phyloP scores from a whole-genome alignment of 2,797 vertebrate genomes.

The Novumbra hubbsi region DNA sequence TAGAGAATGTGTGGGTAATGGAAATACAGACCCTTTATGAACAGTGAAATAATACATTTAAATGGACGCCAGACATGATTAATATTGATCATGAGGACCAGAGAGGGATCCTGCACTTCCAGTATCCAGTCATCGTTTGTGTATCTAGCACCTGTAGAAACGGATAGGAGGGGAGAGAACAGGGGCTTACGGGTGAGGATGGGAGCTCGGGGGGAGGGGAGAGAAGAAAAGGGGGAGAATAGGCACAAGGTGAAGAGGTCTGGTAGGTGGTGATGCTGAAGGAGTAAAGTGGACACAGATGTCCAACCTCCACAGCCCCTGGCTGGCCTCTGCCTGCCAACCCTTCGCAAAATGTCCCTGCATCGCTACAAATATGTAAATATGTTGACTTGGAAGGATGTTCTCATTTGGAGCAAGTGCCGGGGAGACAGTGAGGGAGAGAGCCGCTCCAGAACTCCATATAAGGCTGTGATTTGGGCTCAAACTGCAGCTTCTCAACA shows the following conservation, averaged over 20 bases:
- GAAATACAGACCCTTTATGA: too few relatives aligned
- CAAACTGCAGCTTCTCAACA: slow-evolving; percentile 76
- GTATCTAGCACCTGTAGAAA: slow-evolving; percentile 5
- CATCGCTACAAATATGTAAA: slow-evolving; percentile 80
- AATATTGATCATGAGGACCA: neutral
- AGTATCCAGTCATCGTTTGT: neutral
- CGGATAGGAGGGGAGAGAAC: slow-evolving; percentile 26
- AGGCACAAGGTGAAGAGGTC: slow-evolving; percentile 12
- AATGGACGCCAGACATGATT: too few relatives aligned
- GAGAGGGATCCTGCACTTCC: neutral
- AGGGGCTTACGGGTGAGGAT: slow-evolving; percentile 27
- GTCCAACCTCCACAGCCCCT: slow-evolving; percentile 66
- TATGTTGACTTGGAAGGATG: slow-evolving; percentile 81
- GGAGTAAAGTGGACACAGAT: slow-evolving; percentile 57
- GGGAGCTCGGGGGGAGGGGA: slow-evolving; percentile 13
- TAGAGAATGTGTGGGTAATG: too few relatives aligned
- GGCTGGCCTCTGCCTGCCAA: slow-evolving; percentile 71
- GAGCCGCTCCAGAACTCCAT: slow-evolving; percentile 75
- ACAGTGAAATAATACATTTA: too few relatives aligned
- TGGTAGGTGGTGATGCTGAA: slow-evolving; percentile 19
- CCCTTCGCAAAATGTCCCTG: slow-evolving; percentile 66
- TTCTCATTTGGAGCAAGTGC: slow-evolving; percentile 65
- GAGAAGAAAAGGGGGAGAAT: too few relatives aligned
- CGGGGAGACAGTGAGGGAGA: slow-evolving; percentile 68
- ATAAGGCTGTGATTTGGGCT: slow-evolving; percentile 80